Evolutionary conservation across 2,113 vertebrate genomes (phyloP).

Genomic region (Litocranius walleri): DNA sequence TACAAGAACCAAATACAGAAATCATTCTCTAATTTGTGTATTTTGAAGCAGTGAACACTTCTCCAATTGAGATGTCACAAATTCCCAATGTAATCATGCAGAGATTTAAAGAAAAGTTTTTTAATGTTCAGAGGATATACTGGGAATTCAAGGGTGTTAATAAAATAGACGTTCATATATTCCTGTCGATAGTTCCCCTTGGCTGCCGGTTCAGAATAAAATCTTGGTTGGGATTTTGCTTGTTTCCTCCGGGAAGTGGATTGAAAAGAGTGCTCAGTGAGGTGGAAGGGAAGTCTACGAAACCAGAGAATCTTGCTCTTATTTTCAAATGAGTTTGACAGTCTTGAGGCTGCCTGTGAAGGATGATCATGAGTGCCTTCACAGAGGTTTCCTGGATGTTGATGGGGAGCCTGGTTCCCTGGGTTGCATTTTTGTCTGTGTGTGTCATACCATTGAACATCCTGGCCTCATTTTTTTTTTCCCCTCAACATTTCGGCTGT

Average conservation of each 20-base stretch:
- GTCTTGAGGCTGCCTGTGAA: accelerated
- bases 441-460: accelerated
- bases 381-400: accelerated
- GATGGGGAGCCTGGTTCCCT: not conserved
- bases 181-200: accelerated
- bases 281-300: not conserved
- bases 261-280: no score
- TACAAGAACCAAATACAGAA: not conserved
- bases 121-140: not conserved
- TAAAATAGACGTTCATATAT: not conserved
- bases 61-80: not conserved
- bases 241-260: not conserved
- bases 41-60: no score
- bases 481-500: accelerated
- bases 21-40: no score
- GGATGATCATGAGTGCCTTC: accelerated
- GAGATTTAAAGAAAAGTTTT: not conserved
- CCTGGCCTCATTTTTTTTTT: not conserved
- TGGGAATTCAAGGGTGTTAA: not conserved
- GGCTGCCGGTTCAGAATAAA: not conserved
- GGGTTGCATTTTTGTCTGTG: not conserved
- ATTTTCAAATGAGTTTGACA: not conserved
- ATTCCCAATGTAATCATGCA: not conserved
- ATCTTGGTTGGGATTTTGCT: not conserved
- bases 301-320: not conserved